Evolutionary conservation across 2,888 invertebrate species (phyloP), one percentile per base, ranked within the genome.

Genomic region (Hedychridium roseum): DNA sequence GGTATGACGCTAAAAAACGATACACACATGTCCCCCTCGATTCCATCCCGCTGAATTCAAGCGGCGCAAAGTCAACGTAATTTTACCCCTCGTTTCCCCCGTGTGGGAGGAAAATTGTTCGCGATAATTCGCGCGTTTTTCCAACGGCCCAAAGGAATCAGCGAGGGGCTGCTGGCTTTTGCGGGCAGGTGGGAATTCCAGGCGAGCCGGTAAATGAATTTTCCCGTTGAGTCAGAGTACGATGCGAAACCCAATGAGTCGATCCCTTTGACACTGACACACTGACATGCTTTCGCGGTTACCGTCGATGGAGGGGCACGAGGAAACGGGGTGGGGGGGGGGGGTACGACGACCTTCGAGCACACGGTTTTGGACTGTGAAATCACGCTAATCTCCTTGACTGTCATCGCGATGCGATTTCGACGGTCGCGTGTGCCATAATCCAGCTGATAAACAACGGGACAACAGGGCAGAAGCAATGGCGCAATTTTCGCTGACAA

Each of bases 191-290:
- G 31, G 3, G 26, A 17, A 14, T 32, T 42, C 31, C n/a, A 17
- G 36, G 12, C 16, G 21, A n/a, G n/a, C n/a, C n/a, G n/a, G n/a
- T 41, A 53, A 32, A 47, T 43, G 55, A n/a, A 50, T 59, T 56
- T 64, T 62, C 47, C 55, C 54, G 60, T 56, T 57, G 60, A 65
- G 52, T 55, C 39, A 41, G 51, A 52, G 64, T 61, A n/a, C 47
- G 42, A 21, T 51, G 52, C 27, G 46, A 40, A 52, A 50, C 39
- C 57, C 55, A 41, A 64, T 58, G 64, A 56, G 55, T 64, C 61
- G 55, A 44, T 50, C 58, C 50, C 62, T 62, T 60, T 66, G 73
- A 74, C 74, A 74, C 68, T 74, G 74, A 73, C 74, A 74, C 60
- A 74, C 71, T 74, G 66, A 73, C 74, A 74, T 68, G 67, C 66